These are phyloP conservation scores for Knipowitschia caucasica DNA, from an alignment of 2,797 vertebrate species.

Conservation along the genomic window DNA sequence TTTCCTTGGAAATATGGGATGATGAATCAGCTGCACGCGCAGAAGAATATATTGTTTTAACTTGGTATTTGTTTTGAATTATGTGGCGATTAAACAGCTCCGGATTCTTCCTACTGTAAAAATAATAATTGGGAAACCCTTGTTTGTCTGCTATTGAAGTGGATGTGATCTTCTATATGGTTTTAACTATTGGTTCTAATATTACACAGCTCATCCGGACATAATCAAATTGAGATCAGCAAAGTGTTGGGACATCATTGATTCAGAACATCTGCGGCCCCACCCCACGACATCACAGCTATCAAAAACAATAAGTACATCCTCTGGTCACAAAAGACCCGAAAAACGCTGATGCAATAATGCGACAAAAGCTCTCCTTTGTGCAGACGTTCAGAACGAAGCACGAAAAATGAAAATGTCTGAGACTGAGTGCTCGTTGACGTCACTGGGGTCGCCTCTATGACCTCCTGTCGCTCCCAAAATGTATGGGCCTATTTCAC, in stretches of 20 bases:
- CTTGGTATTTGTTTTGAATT: too few species aligned
- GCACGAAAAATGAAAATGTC: constrained; percentile 26
- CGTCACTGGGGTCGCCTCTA: constrained; percentile 12
- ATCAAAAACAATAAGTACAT: constrained; percentile 30
- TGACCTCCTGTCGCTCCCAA: constrained; percentile 17
- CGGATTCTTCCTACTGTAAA: too few species aligned
- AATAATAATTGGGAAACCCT: too few species aligned
- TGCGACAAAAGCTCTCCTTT: constrained; percentile 35
- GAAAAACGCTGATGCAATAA: background rate
- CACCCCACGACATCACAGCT: constrained; percentile 32
- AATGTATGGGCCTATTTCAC: constrained; percentile 17
- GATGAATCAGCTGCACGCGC: too few species aligned
- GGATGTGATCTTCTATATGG: too few species aligned
- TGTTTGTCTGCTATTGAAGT: too few species aligned
- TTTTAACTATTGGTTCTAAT: too few species aligned
- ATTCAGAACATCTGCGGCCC: constrained; percentile 35
- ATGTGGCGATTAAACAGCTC: too few species aligned
- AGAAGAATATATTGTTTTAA: too few species aligned
- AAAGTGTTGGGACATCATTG: constrained; percentile 16
- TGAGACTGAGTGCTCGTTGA: constrained; percentile 21
- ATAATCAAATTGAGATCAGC: constrained; percentile 1
- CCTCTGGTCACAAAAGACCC: constrained; percentile 8
- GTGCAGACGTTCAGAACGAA: constrained; percentile 19
- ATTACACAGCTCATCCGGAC: background rate
- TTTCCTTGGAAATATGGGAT: too few species aligned